Evolutionary conservation across 2,797 vertebrate genomes (phyloP).

Genomic region (Distichodus sexfasciatus): DNA sequence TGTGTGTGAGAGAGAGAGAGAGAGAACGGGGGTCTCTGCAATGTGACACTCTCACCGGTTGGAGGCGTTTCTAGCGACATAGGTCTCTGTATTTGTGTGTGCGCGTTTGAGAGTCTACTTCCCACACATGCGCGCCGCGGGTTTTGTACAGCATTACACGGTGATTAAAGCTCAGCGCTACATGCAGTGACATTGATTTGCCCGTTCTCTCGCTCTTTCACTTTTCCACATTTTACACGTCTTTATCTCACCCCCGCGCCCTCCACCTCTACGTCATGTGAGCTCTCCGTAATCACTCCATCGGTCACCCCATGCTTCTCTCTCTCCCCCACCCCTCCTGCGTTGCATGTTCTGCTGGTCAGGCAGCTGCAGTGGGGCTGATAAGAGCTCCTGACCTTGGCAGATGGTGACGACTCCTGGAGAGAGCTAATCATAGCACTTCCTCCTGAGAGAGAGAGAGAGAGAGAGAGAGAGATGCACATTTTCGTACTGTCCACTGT

Average conservation of each 20-base stretch:
- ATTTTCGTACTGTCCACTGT: constrained; percentile 27
- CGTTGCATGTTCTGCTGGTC: constrained; percentile 21
- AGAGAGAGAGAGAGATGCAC: constrained; percentile 3
- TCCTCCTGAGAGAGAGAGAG: constrained; percentile 42
- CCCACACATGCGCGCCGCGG: constrained; percentile 3
- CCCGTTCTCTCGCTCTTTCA: neutral
- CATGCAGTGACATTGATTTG: neutral
- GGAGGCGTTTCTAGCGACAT: constrained; percentile 30
- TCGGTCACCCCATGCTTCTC: constrained; percentile 6
- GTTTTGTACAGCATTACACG: neutral
- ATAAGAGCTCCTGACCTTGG: constrained; percentile 61
- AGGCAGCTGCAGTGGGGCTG: constrained; percentile 55
- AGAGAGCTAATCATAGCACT: constrained; percentile 62
- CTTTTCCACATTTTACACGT: neutral
- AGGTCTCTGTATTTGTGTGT: too few relatives aligned
- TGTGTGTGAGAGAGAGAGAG: neutral
- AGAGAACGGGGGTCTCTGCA: neutral
- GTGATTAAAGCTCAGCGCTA: neutral
- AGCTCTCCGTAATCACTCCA: neutral
- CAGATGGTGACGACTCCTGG: constrained; percentile 59
- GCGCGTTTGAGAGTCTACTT: too few relatives aligned
- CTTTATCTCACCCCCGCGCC: neutral
- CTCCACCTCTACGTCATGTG: neutral
- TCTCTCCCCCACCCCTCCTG: neutral
- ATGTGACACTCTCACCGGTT: constrained; percentile 23